These are phyloP conservation scores for Myripristis murdjan DNA, from an alignment of 2,797 vertebrate species.

Conservation along the genomic window DNA sequence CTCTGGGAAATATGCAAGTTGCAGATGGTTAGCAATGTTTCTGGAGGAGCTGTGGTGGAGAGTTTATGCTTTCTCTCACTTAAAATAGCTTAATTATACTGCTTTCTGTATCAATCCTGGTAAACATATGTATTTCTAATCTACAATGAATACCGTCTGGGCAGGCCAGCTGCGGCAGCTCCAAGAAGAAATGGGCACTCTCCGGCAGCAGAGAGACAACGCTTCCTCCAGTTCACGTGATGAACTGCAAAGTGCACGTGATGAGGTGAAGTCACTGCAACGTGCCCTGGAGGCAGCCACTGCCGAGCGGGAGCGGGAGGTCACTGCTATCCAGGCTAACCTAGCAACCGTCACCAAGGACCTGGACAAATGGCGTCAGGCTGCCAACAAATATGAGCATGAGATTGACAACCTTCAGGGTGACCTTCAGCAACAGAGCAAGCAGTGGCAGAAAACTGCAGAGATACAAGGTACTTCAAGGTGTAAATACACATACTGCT, in stretches of 20 bases:
- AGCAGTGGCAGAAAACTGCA: constrained; percentile 91
- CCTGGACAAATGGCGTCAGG: constrained; percentile 92
- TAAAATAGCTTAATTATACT: not conserved
- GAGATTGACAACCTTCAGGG: constrained; percentile 90
- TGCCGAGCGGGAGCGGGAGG: constrained; percentile 90
- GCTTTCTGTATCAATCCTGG: not conserved
- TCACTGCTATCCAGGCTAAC: constrained; percentile 87
- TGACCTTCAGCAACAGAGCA: constrained; percentile 91
- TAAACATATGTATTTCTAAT: constrained; percentile 5
- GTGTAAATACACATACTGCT: not conserved
- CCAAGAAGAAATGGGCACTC: constrained; percentile 89
- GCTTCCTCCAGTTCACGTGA: constrained; percentile 85
- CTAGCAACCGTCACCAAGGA: constrained; percentile 89
- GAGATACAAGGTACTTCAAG: constrained; percentile 89
- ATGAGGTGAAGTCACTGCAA: constrained; percentile 91
- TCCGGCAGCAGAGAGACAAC: constrained; percentile 90
- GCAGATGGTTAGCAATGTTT: not conserved
- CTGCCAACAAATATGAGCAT: constrained; percentile 90
- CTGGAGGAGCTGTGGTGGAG: not conserved
- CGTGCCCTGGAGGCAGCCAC: constrained; percentile 88
- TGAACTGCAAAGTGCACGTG: constrained; percentile 88
- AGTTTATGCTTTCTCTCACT: constrained; percentile 4
- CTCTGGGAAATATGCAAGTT: not conserved
- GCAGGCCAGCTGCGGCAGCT: constrained; percentile 92
- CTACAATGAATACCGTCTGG: constrained; percentile 32